phyloP scores from a whole-genome alignment of 2,113 vertebrate species.

The Tyto alba region DNA sequence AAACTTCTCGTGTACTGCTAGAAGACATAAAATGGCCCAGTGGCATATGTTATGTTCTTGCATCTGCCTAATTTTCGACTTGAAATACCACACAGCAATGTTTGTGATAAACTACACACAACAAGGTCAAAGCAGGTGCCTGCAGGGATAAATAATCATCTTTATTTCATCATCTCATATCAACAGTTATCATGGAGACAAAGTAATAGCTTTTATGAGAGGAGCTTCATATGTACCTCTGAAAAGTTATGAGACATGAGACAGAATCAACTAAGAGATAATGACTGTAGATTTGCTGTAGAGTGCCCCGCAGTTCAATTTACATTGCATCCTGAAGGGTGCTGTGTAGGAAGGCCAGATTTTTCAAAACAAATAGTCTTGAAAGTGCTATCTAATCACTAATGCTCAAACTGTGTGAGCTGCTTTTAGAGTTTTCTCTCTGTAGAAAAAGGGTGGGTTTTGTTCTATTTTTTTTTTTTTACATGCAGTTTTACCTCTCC shows the following conservation, averaged over 20 bases:
- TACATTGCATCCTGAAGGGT: slow-evolving; percentile 58
- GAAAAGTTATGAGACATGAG: slow-evolving; percentile 56
- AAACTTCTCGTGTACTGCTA: slow-evolving; percentile 29
- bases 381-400: slow-evolving; percentile 26
- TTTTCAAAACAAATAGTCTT: slow-evolving; percentile 52
- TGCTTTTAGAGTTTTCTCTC: neutral
- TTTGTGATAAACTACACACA: slow-evolving; percentile 53
- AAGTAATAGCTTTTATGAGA: slow-evolving; percentile 51
- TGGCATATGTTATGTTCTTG: slow-evolving; percentile 49
- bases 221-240: slow-evolving; percentile 20
- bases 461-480: neutral
- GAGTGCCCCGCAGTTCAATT: slow-evolving; percentile 47
- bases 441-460: neutral
- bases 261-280: slow-evolving; percentile 50
- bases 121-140: slow-evolving; percentile 53
- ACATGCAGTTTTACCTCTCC: neutral
- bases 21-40: slow-evolving; percentile 48
- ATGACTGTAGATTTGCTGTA: slow-evolving; percentile 44
- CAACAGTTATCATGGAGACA: slow-evolving; percentile 57
- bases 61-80: slow-evolving; percentile 53
- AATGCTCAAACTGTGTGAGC: slow-evolving; percentile 22
- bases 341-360: slow-evolving; percentile 33
- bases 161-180: slow-evolving; percentile 53
- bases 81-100: slow-evolving; percentile 47
- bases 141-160: slow-evolving; percentile 60